Evolutionary conservation across 2,888 invertebrate genomes (phyloP), one percentile per base, ranked within the genome.

Genomic region (Lymantria dispar): DNA sequence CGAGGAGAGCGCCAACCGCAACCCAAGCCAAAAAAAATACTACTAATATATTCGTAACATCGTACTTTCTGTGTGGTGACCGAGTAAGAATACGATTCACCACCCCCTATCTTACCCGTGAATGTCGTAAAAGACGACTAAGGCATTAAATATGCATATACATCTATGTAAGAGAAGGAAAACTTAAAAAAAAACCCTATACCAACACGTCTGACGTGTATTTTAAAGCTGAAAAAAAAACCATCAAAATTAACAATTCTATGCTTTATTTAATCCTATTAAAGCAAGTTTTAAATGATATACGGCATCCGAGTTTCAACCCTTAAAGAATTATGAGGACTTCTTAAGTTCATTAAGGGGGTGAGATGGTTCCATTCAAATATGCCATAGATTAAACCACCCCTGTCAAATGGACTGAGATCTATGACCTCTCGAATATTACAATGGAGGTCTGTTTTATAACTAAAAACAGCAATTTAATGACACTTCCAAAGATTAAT

Each of bases 261-360:
- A 69, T 65, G 57, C 68, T 72, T 68, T 72, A 60, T 71, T 66
- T 72, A 79, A 80, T 72, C 73, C 71, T 65, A 67, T 76, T 78
- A 78, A 71, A 70, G 68, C 73, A 60, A 65, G 72, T 80, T 75
- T 79, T 80, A 76, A 82, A 78, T 74, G 76, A 69, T 71, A 60
- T 3, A 58, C 50, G 72, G 68, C 71, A 64, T 63, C 62, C 63
- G 65, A 74, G 69, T 75, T 22, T 70, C 60, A 68, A 60, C 72
- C 76, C 69, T 40, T 61, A 52, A 67, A 74, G 72, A 78, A 75
- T 80, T 84, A 83, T 78, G 76, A 78, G 76, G 74, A 74, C 75
- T 77, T 74, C 74, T 74, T 74, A 78, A 83, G 76, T 87, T 85
- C 83, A 87, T 87, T 85, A 83, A 73, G 74, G 70, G 40, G 75